Conservation (phyloP, 2,113 vertebrate species). For the Pelodiscus sinensis region DNA sequence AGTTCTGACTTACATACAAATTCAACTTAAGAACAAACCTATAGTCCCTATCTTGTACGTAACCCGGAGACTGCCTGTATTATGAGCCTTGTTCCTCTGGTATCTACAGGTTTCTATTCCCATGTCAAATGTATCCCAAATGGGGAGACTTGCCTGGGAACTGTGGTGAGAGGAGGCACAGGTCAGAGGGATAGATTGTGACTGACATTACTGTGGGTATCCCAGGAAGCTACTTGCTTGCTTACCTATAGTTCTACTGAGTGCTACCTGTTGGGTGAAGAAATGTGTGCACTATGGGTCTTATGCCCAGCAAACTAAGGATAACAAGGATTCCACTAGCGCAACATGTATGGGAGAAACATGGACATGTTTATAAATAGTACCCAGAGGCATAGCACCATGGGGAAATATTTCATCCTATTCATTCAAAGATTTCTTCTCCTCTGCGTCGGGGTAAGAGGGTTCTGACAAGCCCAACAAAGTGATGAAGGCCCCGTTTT, state of each 20-base stretch:
- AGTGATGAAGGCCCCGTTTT: neutral
- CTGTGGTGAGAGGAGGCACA: too few species aligned
- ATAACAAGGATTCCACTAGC: neutral
- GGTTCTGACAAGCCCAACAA: neutral
- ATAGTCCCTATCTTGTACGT: too few species aligned
- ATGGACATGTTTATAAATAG: neutral
- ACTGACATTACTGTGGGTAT: neutral
- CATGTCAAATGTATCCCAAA: neutral
- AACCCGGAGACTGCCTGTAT: too few species aligned
- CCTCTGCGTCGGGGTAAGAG: neutral
- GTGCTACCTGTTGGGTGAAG: neutral
- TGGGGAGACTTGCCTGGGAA: neutral
- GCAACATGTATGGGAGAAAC: neutral
- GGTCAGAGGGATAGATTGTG: neutral
- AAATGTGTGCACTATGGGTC: fast-evolving
- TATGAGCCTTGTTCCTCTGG: neutral
- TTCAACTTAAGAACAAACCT: too few species aligned
- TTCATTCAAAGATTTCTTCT: neutral
- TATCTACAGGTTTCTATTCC: neutral
- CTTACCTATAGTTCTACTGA: neutral
- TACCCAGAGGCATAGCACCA: neutral
- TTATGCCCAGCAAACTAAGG: neutral
- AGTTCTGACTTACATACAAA: too few species aligned
- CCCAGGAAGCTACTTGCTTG: neutral
- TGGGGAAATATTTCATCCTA: neutral